Percentiles rank a stretch among this genome's conserved stretches.
phyloP scores from a whole-genome alignment of 1,140 invertebrate genomes.

The Paraescarpia echinospica region DNA sequence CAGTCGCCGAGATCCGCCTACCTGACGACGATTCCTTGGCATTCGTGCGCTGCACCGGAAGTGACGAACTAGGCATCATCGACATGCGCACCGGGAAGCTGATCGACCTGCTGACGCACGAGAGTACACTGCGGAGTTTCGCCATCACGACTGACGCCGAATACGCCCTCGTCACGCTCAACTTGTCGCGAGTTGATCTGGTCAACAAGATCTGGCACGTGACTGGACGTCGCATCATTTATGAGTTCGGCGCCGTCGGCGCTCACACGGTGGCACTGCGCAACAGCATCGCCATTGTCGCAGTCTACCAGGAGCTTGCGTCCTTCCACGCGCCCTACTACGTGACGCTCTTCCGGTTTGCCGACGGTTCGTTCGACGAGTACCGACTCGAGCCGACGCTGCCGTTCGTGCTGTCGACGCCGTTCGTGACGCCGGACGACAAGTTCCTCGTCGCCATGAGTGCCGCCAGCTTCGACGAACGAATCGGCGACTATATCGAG shows the following conservation, averaged over 20 bases:
- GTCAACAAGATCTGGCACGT: slow-evolving; percentile 52
- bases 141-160: slow-evolving; percentile 45
- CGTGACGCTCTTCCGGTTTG: slow-evolving; percentile 42
- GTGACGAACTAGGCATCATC: slow-evolving; percentile 55
- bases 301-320: slow-evolving; percentile 38
- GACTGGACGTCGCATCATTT: slow-evolving; percentile 41
- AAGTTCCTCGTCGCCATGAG: slow-evolving; percentile 47
- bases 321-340: slow-evolving; percentile 41
- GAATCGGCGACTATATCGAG: slow-evolving; percentile 32
- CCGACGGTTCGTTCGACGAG: slow-evolving; percentile 37
- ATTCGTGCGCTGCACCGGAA: slow-evolving; percentile 44
- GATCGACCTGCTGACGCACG: slow-evolving; percentile 54
- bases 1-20: slow-evolving; percentile 41
- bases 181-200: slow-evolving; percentile 36
- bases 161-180: slow-evolving; percentile 43
- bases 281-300: slow-evolving; percentile 35
- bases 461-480: slow-evolving; percentile 40
- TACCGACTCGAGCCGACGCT: slow-evolving; percentile 34
- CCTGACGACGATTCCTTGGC: slow-evolving; percentile 39
- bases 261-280: slow-evolving; percentile 42
- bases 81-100: slow-evolving; percentile 51
- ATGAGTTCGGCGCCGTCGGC: slow-evolving; percentile 46
- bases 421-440: slow-evolving; percentile 49
- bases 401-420: slow-evolving; percentile 39
- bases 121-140: slow-evolving; percentile 42